Evolutionary conservation across 1,140 invertebrate genomes (phyloP).

Genomic region (Papilio xuthus): DNA sequence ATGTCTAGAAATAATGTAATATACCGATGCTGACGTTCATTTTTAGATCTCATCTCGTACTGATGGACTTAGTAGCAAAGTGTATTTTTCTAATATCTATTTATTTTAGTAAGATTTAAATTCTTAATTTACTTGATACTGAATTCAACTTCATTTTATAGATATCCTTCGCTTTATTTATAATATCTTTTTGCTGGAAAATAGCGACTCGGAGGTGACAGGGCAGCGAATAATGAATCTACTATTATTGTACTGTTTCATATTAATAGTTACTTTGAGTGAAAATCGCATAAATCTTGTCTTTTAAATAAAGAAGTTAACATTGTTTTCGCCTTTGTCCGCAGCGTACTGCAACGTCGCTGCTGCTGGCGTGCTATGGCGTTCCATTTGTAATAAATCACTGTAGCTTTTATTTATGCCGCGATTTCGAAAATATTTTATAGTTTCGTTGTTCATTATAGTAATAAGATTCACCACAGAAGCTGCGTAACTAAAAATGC

Average conservation of each 20-base stretch:
- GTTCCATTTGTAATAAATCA: slow-evolving; percentile 33
- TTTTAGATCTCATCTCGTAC: too few relatives aligned
- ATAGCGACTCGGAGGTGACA: neutral
- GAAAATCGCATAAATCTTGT: slow-evolving; percentile 19
- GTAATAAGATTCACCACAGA: slow-evolving; percentile 21
- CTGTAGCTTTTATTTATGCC: slow-evolving; percentile 25
- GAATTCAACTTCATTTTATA: too few relatives aligned
- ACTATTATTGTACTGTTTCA: slow-evolving; percentile 13
- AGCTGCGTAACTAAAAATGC: neutral
- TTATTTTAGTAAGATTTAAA: too few relatives aligned
- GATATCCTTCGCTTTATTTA: neutral
- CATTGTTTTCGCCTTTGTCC: slow-evolving; percentile 17
- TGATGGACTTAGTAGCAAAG: too few relatives aligned
- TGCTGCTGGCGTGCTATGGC: slow-evolving; percentile 19
- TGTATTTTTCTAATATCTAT: too few relatives aligned
- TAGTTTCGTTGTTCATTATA: slow-evolving; percentile 25
- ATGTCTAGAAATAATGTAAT: too few relatives aligned
- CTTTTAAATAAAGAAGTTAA: slow-evolving; percentile 29
- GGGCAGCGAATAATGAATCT: neutral
- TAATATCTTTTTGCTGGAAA: neutral
- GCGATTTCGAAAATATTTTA: slow-evolving; percentile 32
- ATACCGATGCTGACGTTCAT: too few relatives aligned
- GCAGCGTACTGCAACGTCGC: neutral
- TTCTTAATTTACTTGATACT: too few relatives aligned
- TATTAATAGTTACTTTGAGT: slow-evolving; percentile 6